Evolutionary conservation across 2,113 vertebrate genomes (phyloP).

Genomic region (Hydropotes inermis): DNA sequence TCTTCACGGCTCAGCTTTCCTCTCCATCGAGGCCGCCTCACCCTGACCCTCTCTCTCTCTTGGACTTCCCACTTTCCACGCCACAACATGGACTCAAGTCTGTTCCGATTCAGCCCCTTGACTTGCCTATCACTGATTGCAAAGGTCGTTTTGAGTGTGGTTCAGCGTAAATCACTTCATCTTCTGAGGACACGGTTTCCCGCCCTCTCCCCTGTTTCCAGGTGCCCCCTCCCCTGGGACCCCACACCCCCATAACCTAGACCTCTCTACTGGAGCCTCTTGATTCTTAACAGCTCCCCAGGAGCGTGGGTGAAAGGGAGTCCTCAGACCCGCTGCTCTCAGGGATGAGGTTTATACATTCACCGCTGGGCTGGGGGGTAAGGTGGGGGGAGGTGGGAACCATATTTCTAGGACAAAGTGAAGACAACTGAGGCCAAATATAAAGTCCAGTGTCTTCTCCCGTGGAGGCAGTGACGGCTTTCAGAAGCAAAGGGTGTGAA

Average conservation of each 20-base stretch:
- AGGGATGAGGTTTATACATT: constrained; percentile 69
- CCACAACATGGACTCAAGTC: constrained; percentile 71
- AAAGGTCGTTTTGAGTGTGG: constrained; percentile 78
- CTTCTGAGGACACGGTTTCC: constrained; percentile 55
- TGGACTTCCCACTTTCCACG: constrained; percentile 72
- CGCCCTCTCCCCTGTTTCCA: neutral
- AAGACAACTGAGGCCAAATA: constrained; percentile 42
- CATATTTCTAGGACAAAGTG: neutral
- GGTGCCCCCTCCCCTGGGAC: neutral
- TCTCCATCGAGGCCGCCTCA: neutral
- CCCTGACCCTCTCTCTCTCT: neutral
- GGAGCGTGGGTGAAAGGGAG: constrained; percentile 75
- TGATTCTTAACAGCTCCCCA: constrained; percentile 80
- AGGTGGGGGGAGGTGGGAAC: fast-evolving
- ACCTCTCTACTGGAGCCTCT: constrained; percentile 24
- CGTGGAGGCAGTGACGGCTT: constrained; percentile 45
- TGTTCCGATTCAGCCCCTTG: constrained; percentile 62
- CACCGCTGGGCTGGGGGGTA: neutral
- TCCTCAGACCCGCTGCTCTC: constrained; percentile 81
- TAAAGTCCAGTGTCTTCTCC: constrained; percentile 71
- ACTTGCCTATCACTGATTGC: constrained; percentile 70
- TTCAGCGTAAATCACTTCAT: constrained; percentile 70
- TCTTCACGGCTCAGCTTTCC: constrained; percentile 71
- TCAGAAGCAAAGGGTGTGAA: neutral
- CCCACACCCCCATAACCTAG: neutral